phyloP scores from a whole-genome alignment of 2,797 vertebrate species.

The Octomys mimax region DNA sequence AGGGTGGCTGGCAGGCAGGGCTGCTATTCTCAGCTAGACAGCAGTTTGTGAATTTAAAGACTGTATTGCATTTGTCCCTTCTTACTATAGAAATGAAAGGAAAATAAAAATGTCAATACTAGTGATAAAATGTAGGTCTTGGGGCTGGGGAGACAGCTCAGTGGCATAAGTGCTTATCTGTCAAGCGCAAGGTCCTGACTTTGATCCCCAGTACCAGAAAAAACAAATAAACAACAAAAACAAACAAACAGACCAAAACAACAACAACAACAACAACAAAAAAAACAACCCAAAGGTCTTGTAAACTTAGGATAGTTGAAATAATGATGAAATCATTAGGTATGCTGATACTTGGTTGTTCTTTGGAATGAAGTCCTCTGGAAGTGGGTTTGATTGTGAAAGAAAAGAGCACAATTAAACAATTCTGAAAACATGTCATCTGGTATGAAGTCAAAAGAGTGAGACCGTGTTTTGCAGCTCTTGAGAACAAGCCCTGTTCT shows the following conservation, averaged over 20 bases:
- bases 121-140: background rate
- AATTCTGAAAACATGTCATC: background rate
- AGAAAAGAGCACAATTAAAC: background rate
- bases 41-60: background rate
- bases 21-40: background rate
- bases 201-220: no score
- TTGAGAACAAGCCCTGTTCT: background rate
- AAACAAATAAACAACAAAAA: no score
- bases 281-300: background rate
- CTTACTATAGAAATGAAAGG: background rate
- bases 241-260: no score
- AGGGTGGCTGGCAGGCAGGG: background rate
- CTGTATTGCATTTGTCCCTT: background rate
- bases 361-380: background rate
- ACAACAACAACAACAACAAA: no score
- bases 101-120: background rate
- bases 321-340: background rate
- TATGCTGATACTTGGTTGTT: background rate
- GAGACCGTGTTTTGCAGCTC: background rate
- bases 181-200: no score
- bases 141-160: no score
- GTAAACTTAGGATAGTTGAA: background rate
- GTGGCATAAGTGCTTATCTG: no score
- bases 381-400: background rate
- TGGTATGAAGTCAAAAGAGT: background rate